Percentiles rank a stretch among this genome's conserved stretches.
phyloP scores from a whole-genome alignment of 2,113 vertebrate species.

The Carassius carassius region DNA sequence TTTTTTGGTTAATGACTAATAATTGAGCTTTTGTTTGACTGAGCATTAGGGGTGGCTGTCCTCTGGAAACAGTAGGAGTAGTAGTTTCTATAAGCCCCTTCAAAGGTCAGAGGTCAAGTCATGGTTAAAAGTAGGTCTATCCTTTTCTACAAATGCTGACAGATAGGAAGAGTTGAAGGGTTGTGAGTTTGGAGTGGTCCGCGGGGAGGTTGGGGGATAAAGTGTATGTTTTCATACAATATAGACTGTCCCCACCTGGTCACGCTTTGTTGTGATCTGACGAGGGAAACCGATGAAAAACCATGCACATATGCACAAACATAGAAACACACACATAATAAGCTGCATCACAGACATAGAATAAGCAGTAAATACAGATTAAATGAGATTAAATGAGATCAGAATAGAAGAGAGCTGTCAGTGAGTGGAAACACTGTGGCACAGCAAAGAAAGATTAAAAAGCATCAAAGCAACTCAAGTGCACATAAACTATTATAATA shows the following conservation, averaged over 20 bases:
- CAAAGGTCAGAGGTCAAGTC: conserved; percentile 33
- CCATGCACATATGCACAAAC: conserved; percentile 55
- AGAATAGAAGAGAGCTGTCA: conserved; percentile 31
- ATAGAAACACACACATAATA: conserved; percentile 58
- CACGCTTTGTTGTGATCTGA: conserved; percentile 79
- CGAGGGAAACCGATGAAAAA: conserved; percentile 68
- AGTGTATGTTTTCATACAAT: conserved; percentile 54
- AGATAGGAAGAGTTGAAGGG: conserved; percentile 35
- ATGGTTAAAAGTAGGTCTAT: neutral
- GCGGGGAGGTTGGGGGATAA: conserved; percentile 26
- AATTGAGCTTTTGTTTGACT: neutral
- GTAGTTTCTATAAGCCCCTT: conserved; percentile 29
- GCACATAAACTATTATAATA: neutral
- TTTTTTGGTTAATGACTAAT: too few relatives aligned
- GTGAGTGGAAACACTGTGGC: neutral
- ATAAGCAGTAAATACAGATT: conserved; percentile 45
- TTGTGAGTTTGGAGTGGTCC: conserved; percentile 38
- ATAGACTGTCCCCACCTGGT: conserved; percentile 77
- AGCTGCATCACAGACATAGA: conserved; percentile 39
- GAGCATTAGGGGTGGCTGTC: neutral
- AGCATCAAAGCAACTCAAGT: conserved; percentile 22
- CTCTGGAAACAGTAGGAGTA: conserved; percentile 50
- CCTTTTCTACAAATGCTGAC: conserved; percentile 48
- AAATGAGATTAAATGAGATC: conserved; percentile 16
- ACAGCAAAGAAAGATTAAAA: conserved; percentile 33